Evolutionary conservation across 2,797 vertebrate genomes (phyloP).

Genomic region (Enteromius afrohamiltoni): DNA sequence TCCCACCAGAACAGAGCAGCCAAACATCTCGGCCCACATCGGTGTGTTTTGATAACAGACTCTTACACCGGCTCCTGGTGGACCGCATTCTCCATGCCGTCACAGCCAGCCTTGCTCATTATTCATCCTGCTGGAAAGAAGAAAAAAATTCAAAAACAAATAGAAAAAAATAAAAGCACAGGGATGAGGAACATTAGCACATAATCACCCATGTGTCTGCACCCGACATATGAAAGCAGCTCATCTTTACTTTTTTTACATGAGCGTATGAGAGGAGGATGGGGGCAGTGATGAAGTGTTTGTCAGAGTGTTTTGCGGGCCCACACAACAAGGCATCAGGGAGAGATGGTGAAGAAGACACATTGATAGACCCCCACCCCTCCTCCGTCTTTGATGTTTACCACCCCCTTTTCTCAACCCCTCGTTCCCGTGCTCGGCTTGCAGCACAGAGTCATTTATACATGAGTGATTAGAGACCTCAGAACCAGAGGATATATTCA

Average conservation of each 20-base stretch:
- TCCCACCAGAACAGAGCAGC: constrained; percentile 49
- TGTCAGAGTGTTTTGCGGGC: constrained; percentile 45
- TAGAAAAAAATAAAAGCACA: constrained; percentile 54
- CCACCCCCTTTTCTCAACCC: constrained; percentile 38
- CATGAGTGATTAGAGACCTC: constrained; percentile 62
- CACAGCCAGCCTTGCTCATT: constrained; percentile 54
- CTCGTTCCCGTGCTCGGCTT: constrained; percentile 53
- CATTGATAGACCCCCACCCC: constrained; percentile 34
- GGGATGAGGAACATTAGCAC: constrained; percentile 60
- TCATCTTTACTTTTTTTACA: constrained; percentile 51
- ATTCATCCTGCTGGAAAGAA: constrained; percentile 57
- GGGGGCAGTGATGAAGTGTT: constrained; percentile 43
- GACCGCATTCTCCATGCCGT: constrained; percentile 47
- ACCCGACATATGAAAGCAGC: constrained; percentile 54
- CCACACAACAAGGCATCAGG: constrained; percentile 40
- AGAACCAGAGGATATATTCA: constrained; percentile 67
- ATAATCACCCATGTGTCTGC: constrained; percentile 59
- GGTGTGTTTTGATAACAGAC: constrained; percentile 53
- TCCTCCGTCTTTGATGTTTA: constrained; percentile 30
- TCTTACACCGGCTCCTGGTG: constrained; percentile 53
- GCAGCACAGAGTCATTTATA: constrained; percentile 65
- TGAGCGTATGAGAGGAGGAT: constrained; percentile 33
- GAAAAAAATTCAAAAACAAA: constrained; percentile 38
- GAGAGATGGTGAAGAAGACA: constrained; percentile 31
- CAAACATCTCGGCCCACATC: constrained; percentile 47